These are phyloP conservation scores for Corythornis cristatus DNA, from an alignment of 2,113 vertebrate species.

Conservation along the genomic window DNA sequence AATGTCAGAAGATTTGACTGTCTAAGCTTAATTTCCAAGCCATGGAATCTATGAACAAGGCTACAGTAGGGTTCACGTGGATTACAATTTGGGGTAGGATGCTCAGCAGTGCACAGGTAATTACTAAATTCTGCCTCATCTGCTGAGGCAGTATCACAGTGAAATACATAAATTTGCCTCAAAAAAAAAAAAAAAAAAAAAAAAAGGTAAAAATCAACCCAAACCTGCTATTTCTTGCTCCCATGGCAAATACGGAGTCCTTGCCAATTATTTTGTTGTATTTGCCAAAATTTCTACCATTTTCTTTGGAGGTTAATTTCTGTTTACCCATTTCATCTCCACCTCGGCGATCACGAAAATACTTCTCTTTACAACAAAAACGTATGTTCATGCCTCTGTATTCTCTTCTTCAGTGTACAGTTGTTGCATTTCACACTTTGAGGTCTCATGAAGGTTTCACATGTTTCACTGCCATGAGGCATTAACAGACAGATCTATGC, in stretches of 20 bases:
- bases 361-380: background rate
- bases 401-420: background rate
- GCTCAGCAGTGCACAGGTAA: background rate
- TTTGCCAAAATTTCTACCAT: background rate
- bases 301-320: background rate
- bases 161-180: background rate
- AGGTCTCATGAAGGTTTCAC: background rate
- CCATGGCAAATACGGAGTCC: background rate
- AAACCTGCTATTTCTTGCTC: background rate
- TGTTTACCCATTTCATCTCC: background rate
- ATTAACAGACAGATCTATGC: background rate
- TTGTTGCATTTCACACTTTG: background rate
- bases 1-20: background rate
- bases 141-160: background rate
- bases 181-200: background rate
- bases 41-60: background rate
- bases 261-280: background rate
- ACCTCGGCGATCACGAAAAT: background rate
- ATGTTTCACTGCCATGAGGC: background rate
- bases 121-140: background rate
- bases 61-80: fast-evolving
- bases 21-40: background rate
- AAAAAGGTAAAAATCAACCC: background rate
- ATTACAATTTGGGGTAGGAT: background rate
- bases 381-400: fast-evolving